Conservation (phyloP, 2,797 vertebrate genomes). For the Mormyrops boulengeri region DNA sequence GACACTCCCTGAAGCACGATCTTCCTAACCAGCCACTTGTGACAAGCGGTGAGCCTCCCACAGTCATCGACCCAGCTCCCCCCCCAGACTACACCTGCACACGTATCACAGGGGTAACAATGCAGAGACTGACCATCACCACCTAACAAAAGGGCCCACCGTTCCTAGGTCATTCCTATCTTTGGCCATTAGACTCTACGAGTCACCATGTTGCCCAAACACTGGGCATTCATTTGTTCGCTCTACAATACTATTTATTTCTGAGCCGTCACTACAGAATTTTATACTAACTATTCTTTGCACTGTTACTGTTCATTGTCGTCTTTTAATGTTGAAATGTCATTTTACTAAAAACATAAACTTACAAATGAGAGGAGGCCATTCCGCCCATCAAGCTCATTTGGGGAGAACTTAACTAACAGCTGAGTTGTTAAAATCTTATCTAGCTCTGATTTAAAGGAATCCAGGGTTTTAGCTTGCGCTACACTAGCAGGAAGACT, state of each 20-base stretch:
- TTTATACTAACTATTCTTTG: neutral
- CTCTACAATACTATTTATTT: neutral
- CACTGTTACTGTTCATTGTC: neutral
- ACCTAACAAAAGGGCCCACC: neutral
- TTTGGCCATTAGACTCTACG: neutral
- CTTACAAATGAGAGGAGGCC: too few species aligned
- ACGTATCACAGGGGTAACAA: neutral
- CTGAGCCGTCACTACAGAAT: neutral
- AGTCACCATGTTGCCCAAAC: neutral
- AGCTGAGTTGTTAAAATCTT: too few species aligned
- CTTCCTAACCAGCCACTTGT: neutral
- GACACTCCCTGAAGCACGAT: neutral
- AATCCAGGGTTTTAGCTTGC: too few species aligned
- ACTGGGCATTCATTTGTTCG: neutral
- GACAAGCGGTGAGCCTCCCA: neutral
- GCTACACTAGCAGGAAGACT: too few species aligned
- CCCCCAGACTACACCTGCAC: neutral
- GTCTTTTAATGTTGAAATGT: neutral
- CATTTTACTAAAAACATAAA: neutral
- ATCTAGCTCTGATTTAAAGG: too few species aligned
- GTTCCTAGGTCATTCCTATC: neutral
- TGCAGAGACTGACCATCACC: neutral
- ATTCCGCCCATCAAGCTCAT: too few species aligned
- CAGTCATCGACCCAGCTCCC: neutral
- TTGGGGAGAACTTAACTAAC: too few species aligned